Conservation (phyloP, 2,113 vertebrate genomes). For the Glaucidium brasilianum region DNA sequence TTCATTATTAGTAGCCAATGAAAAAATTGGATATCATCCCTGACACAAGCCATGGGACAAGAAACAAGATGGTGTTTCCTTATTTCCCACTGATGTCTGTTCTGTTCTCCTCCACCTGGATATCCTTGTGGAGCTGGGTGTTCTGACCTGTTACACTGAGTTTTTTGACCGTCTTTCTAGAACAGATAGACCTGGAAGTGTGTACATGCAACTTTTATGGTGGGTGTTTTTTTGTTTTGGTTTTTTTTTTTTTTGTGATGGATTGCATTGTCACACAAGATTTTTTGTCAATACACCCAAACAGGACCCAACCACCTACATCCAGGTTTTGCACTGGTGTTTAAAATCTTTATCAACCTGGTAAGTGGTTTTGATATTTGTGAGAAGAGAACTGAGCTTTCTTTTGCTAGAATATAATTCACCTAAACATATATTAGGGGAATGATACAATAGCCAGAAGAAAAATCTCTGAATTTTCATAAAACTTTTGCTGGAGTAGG, state of each 20-base stretch:
- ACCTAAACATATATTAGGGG: accelerated
- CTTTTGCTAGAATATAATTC: neutral
- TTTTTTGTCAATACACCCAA: neutral
- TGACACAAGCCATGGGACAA: neutral
- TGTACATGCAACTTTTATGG: neutral
- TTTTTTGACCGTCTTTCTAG: neutral
- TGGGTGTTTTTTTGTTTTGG: too few relatives aligned
- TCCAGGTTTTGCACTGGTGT: neutral
- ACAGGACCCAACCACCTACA: accelerated
- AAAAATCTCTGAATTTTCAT: neutral
- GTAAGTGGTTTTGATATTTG: neutral
- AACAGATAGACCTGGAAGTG: neutral
- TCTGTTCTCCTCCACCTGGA: neutral
- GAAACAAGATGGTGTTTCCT: neutral
- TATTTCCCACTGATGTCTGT: neutral
- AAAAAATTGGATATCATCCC: neutral
- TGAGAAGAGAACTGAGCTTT: neutral
- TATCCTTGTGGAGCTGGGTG: accelerated
- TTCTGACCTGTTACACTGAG: neutral
- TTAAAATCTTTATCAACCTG: neutral
- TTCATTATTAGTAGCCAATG: neutral
- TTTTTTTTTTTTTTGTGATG: neutral
- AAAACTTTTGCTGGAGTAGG: neutral
- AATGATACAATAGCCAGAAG: neutral
- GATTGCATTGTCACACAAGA: accelerated